Base-by-base conservation (phyloP, 1,140 invertebrate species). In the Procambarus clarkii region DNA sequence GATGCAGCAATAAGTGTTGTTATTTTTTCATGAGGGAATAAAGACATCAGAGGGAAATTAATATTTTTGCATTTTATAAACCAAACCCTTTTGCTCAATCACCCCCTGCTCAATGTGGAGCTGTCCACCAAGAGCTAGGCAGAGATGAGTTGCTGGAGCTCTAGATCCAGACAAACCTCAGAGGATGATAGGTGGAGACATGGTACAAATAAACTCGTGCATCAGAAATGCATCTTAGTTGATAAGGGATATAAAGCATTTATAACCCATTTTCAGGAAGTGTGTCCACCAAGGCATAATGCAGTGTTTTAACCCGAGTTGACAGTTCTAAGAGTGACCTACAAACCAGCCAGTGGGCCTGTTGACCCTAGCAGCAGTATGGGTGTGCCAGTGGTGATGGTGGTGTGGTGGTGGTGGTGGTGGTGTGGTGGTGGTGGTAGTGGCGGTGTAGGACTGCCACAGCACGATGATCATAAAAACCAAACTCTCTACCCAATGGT, bases 1-100 rank as follows among this genome's bases (percentile, higher is more conserved):
- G 84, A 85, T 60, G 69, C 80, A 92, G 90, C 90, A 85, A 88
- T 80, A 83, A 91, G 82, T 84, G 88, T 85, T 91, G 46, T 91
- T 91, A 85, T 91, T 85, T 79, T 87, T 84, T 85, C 82, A 85
- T 71, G 50, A 91, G 46, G 60, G 74, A 91, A 80, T 91, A 91
- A 84, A 85, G 54, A 34, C 48, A 91, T 80, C 45, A 44, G 76
- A 77, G 88, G 88, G 83, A 85, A 85, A 64, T 85, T 90, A 89
- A 58, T 84, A 90, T 90, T 90, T 90, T 81, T 81, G 50, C 74
- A 76, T 80, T 84, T 78, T 78, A 46, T 85, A 69, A 69, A 85
- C 46, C 64, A 74, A 83, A 83, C 81, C 88, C 81, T 83, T 76
- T 85, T 85, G 82, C 82, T 85, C 82, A 85, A 85, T 85, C 82